phyloP scores from a whole-genome alignment of 2,113 vertebrate genomes.

The Megalops atlanticus region DNA sequence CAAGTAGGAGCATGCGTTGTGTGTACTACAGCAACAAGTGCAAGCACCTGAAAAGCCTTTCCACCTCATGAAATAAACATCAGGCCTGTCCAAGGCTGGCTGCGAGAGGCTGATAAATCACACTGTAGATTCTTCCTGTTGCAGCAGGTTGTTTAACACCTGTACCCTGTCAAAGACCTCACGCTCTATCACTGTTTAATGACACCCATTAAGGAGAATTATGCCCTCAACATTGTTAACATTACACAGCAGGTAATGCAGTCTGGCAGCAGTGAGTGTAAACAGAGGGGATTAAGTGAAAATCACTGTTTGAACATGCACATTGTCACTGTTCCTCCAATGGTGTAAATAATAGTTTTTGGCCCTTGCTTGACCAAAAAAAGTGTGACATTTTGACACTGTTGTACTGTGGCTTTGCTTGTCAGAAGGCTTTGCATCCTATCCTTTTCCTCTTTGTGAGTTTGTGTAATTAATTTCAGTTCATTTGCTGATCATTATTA shows the following conservation, averaged over 20 bases:
- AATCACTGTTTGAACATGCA: neutral
- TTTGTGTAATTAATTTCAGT: no score
- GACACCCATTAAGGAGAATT: constrained; percentile 2
- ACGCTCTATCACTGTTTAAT: constrained; percentile 4
- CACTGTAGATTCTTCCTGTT: neutral
- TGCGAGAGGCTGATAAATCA: constrained; percentile 12
- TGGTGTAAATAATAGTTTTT: neutral
- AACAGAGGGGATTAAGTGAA: neutral
- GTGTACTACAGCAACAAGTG: neutral
- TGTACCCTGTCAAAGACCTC: neutral
- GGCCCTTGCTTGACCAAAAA: neutral
- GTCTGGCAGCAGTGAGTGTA: neutral
- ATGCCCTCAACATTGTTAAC: neutral
- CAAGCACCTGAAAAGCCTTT: neutral
- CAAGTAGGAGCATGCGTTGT: neutral
- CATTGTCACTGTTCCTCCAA: neutral
- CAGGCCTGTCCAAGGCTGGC: neutral
- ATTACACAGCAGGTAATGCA: neutral
- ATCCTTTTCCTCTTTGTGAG: neutral
- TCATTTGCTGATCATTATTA: no score
- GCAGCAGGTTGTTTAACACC: neutral
- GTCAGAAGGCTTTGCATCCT: neutral
- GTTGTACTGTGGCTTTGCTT: neutral
- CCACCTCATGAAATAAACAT: constrained; percentile 13
- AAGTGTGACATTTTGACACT: neutral